Conservation (phyloP, 1,140 invertebrate genomes). For the Yoshiicerus persimilis region DNA sequence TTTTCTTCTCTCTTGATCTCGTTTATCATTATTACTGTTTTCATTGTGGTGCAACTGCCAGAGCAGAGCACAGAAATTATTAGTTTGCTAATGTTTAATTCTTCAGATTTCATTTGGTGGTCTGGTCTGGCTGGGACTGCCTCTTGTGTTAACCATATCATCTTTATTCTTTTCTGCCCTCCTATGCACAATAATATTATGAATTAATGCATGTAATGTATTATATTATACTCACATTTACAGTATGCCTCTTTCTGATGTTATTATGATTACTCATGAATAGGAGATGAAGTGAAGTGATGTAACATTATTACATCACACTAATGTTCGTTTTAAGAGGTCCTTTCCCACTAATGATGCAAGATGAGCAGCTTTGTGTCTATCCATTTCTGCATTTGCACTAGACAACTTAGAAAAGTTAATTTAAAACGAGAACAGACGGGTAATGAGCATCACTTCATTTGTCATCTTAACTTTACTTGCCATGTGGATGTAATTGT, state of each 20-base stretch:
- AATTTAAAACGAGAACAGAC: background rate
- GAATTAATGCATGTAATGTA: background rate
- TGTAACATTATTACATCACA: background rate
- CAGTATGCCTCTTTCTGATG: background rate
- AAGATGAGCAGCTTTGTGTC: background rate
- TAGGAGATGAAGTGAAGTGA: slow-evolving; percentile 1
- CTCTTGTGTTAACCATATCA: background rate
- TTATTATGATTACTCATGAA: slow-evolving; percentile 12
- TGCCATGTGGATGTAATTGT: background rate
- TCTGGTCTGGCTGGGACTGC: background rate
- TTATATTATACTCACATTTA: background rate
- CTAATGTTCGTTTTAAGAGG: background rate
- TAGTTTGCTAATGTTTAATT: slow-evolving; percentile 10
- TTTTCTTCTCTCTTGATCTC: slow-evolving; percentile 3
- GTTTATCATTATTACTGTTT: slow-evolving; percentile 21
- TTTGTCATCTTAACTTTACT: background rate
- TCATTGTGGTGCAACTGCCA: slow-evolving; percentile 12
- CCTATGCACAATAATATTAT: background rate
- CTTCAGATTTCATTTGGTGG: background rate
- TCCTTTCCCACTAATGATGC: background rate
- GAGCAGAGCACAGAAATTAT: background rate
- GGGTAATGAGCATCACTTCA: background rate
- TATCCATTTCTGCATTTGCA: background rate
- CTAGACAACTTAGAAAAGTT: background rate
- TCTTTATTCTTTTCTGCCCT: background rate